phyloP scores from a whole-genome alignment of 37 sponge, comb jelly and placozoan species.

The Agelas oroides region DNA sequence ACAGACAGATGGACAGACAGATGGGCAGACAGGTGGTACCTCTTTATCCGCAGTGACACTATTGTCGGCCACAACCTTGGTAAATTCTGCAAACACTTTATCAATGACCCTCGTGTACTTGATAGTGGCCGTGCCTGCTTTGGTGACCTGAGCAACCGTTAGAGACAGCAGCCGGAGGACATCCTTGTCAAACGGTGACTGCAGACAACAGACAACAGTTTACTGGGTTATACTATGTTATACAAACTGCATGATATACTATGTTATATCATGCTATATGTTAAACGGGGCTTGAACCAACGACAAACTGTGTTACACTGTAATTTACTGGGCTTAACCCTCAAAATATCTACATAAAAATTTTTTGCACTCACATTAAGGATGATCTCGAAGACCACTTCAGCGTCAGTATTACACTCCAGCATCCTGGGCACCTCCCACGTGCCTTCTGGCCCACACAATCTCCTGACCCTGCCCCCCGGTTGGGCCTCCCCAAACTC shows the following conservation, averaged over 20 bases:
- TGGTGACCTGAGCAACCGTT: background rate
- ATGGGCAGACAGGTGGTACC: conserved; percentile 7
- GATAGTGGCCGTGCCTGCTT: background rate
- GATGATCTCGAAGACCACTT: background rate
- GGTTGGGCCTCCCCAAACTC: background rate
- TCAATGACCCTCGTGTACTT: background rate
- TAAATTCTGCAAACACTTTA: conserved; percentile 2
- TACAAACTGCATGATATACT: no score
- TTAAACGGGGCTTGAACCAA: no score
- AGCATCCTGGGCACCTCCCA: conserved; percentile 14
- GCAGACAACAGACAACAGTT: no score
- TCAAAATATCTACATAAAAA: no score
- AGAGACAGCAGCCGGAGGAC: conserved; percentile 25
- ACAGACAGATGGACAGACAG: no score
- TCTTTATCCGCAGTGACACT: background rate
- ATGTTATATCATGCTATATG: no score
- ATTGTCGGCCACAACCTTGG: conserved; percentile 2
- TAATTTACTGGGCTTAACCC: no score
- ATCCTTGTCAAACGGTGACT: conserved; percentile 15
- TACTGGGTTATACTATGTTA: no score
- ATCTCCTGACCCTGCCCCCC: conserved; percentile 1
- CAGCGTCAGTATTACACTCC: conserved; percentile 23
- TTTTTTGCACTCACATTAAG: no score
- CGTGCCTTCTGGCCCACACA: background rate
- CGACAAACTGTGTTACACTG: no score